Base-by-base conservation (phyloP, 2,113 vertebrate species). In the Esox niger region DNA sequence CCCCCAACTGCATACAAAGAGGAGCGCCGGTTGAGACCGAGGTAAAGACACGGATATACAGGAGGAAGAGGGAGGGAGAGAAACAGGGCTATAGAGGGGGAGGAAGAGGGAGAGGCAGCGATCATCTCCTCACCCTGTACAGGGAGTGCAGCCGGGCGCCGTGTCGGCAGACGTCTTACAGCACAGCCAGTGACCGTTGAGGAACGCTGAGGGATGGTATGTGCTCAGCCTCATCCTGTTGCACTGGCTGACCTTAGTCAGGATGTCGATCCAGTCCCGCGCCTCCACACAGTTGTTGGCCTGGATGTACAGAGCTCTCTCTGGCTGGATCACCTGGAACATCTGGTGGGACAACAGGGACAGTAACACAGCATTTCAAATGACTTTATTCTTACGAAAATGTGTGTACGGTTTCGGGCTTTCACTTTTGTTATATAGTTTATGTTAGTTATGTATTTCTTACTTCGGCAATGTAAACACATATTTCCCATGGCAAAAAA, bases 201-300 rank as follows among this genome's bases (percentile, higher is more conserved):
- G 95, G 89, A 95, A 98, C 77, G 97, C 97, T 0, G 97, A 98
- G 0, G 97, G 97, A 54, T 99, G 97, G 87, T 94, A 99, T 23
- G 94, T 95, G 0, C 94, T 93, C 67, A 99, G 92, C 23, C 97
- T 95, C 77, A 95, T 95, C 86, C 95, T 93, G 91, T 99, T 99
- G 86, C 96, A 94, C 76, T 98, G 97, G 86, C 96, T 98, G 64
- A 99, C 96, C 90, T 98, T 98, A 86, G 96, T 98, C 74, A 99
- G 92, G 80, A 97, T 94, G 86, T 98, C 96, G 23, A 95, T 98
- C 97, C 97, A 98, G 86, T 98, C 96, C 26, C 94, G 95, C 0
- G 96, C 97, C 86, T 99, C 97, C 21, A 99, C 97, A 0, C 97
- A 99, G 76, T 98, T 99, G 88, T 94, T 98, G 84, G 96, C 97